These are phyloP conservation scores for Rutpela maculata DNA, from an alignment of 2,888 invertebrate species.

Conservation along the genomic window DNA sequence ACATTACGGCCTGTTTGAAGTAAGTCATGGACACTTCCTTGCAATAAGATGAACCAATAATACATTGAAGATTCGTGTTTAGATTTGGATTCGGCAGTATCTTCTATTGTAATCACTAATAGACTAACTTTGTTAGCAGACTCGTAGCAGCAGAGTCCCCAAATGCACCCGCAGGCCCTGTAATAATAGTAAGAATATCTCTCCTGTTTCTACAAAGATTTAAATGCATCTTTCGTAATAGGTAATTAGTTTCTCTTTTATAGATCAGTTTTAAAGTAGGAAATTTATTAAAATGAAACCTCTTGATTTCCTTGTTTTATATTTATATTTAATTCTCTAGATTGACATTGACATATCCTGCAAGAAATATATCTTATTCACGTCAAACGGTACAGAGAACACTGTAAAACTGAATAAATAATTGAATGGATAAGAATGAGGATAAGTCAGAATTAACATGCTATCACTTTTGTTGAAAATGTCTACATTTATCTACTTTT, in stretches of 20 bases:
- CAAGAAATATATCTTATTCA: no score
- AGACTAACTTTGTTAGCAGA: slow-evolving; percentile 65
- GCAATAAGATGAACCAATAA: slow-evolving; percentile 23
- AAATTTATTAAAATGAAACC: neutral
- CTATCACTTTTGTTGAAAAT: no score
- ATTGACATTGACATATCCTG: no score
- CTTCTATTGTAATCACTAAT: slow-evolving; percentile 61
- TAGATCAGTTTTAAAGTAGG: neutral
- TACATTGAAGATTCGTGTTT: slow-evolving; percentile 24
- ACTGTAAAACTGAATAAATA: no score
- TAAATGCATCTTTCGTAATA: slow-evolving; percentile 17
- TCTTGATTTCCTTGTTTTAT: neutral
- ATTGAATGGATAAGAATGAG: no score
- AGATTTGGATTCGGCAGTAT: slow-evolving; percentile 25
- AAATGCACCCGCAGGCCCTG: slow-evolving; percentile 51
- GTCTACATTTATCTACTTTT: no score
- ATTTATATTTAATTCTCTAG: no score
- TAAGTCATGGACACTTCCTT: neutral
- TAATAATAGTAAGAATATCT: slow-evolving; percentile 12
- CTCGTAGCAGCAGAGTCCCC: slow-evolving; percentile 52
- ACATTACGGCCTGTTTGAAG: neutral
- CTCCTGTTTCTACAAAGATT: slow-evolving; percentile 11
- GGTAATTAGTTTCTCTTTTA: neutral
- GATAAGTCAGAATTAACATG: no score
- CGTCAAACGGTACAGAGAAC: no score